Base-by-base conservation (phyloP, 2,888 invertebrate genomes). In the Lissocephala sabroskyi region DNA sequence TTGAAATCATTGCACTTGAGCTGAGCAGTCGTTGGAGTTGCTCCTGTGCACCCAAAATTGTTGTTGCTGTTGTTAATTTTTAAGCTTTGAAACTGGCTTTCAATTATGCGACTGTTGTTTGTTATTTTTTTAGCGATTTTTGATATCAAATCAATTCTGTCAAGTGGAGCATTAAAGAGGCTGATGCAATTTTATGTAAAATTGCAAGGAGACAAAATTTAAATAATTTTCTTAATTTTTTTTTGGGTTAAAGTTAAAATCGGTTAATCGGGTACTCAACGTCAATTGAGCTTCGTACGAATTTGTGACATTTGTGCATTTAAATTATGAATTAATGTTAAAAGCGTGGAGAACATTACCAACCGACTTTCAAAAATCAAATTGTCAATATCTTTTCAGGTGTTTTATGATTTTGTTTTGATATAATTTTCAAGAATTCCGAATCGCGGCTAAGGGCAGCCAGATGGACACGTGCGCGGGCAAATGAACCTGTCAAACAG, bases 161-260 rank as follows among this genome's bases (percentile, higher is more conserved):
- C 30, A 11, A 26, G 17, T 18, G 18, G 26, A 16, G 35, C 28
- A 41, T 29, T 7, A 49, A 33, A 47, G 33, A 36, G 66, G 71
- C 71, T 73, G 71, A 73, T 75, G 71, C 71, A 73, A 73, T 75
- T 49, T 71, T 67, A 60, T 62, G 68, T 55, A 53, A 62, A 75
- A 75, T 73, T 73, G 60, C 67, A 59, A 66, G 77, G 59, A 49
- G 16, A 35, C n/a, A 33, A 2, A 35, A 9, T 32, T 52, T 45
- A 43, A 28, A 28, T 46, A 62, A 62, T 49, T 50, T n/a, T n/a
- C 30, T 51, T 57, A 63, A 66, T 67, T 58, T 58, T 47, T n/a
- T 41, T 42, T 44, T 47, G 55, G 41, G 44, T 44, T 39, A 58
- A 45, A 49, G 49, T 39, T 52, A 59, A 53, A 36, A 44, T 29